Evolutionary conservation across 2,113 vertebrate genomes (phyloP).

Genomic region (Uria aalge): DNA sequence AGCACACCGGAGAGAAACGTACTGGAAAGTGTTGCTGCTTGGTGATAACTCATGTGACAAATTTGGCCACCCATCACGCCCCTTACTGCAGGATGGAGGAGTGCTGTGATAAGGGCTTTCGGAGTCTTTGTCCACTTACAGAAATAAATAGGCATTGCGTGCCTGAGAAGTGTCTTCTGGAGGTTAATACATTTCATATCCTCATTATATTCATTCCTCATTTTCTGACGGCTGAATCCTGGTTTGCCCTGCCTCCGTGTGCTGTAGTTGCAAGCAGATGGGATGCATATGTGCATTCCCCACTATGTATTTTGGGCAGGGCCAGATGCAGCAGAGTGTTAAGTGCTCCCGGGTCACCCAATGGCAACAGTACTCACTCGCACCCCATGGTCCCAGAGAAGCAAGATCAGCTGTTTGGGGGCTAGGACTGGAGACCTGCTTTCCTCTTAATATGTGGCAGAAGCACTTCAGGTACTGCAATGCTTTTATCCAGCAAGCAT

Average conservation of each 20-base stretch:
- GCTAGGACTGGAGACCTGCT: neutral
- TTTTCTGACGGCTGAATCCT: slow-evolving; percentile 14
- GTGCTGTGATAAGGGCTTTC: neutral
- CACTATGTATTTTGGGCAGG: neutral
- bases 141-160: neutral
- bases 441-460: neutral
- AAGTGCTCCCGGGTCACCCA: neutral
- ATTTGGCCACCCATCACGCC: neutral
- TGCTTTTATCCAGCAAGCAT: neutral
- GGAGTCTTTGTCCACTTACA: neutral
- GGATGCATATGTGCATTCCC: neutral
- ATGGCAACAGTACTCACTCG: neutral
- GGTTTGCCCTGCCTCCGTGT: neutral
- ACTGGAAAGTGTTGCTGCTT: neutral
- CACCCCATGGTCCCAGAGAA: neutral
- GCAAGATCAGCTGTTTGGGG: neutral
- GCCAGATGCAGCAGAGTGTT: neutral
- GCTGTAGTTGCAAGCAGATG: neutral
- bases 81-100: neutral
- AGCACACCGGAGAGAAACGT: neutral
- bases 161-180: neutral
- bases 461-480: neutral
- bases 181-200: neutral
- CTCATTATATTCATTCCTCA: neutral
- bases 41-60: neutral